Conservation (phyloP, 2,113 vertebrate species). For the Donacobius atricapilla region DNA sequence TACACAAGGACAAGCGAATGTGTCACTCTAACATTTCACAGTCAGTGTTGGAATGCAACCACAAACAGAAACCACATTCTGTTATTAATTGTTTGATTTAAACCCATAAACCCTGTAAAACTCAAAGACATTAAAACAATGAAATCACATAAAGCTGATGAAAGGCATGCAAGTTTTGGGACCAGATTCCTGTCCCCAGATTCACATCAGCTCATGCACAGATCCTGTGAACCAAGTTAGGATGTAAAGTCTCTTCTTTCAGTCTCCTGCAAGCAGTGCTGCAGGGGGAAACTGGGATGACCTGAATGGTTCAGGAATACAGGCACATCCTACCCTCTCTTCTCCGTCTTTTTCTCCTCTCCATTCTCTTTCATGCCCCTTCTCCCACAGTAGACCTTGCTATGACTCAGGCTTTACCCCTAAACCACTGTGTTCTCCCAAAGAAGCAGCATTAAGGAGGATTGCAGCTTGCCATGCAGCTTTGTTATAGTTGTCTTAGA, state of each 20-base stretch:
- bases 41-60: conserved; percentile 23
- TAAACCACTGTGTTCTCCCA: not conserved
- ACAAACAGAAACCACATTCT: conserved; percentile 36
- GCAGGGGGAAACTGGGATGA: not conserved
- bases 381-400: not conserved
- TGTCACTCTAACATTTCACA: conserved; percentile 1
- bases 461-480: not conserved
- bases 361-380: not conserved
- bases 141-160: not conserved
- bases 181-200: not conserved
- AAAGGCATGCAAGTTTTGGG: not conserved
- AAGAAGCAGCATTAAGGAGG: not conserved
- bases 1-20: conserved; percentile 1
- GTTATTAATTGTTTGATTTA: conserved; percentile 51
- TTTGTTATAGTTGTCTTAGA: not conserved
- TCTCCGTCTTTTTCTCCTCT: not conserved
- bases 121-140: not conserved
- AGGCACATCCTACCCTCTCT: not conserved
- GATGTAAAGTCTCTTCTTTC: not conserved
- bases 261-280: accelerated
- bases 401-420: not conserved
- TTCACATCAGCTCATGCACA: not conserved
- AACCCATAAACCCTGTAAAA: not conserved
- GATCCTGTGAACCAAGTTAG: not conserved
- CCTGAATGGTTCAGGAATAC: not conserved